Conservation (phyloP, 2,113 vertebrate species). For the Genyomyrus donnyi region DNA sequence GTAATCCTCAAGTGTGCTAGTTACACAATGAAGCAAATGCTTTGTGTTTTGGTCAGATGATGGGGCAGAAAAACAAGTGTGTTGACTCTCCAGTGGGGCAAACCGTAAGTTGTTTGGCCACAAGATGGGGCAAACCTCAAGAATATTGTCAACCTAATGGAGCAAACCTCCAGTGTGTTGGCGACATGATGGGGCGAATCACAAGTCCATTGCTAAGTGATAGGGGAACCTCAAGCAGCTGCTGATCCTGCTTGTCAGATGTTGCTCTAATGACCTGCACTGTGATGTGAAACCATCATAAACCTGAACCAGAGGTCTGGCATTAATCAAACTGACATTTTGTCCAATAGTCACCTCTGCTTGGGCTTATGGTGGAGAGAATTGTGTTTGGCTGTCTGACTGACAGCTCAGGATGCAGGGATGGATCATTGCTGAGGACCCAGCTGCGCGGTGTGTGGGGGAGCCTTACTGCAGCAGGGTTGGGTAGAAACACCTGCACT, state of each 20-base stretch:
- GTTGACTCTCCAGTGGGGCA: not conserved
- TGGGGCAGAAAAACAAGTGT: not conserved
- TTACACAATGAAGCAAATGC: not conserved
- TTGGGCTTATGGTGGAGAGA: not conserved
- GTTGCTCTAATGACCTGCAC: not conserved
- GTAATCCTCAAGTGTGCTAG: not conserved
- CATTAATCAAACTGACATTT: conserved; percentile 15
- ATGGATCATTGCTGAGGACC: not conserved
- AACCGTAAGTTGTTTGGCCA: not conserved
- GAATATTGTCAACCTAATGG: not conserved
- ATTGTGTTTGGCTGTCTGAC: not conserved
- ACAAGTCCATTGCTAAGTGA: not conserved
- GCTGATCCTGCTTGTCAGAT: conserved; percentile 5
- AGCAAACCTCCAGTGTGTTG: not conserved
- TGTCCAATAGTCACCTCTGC: not conserved
- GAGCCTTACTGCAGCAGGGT: not conserved
- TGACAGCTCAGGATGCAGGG: not conserved
- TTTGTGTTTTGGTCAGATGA: not conserved
- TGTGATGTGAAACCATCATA: conserved; percentile 8
- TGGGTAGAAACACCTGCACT: conserved; percentile 6
- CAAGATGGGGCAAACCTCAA: not conserved
- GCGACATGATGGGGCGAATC: not conserved
- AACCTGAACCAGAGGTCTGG: not conserved
- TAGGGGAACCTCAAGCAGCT: not conserved
- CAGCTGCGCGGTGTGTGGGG: not conserved